Evolutionary conservation across 2,797 vertebrate species (phyloP).

Genomic region (Huso huso): DNA sequence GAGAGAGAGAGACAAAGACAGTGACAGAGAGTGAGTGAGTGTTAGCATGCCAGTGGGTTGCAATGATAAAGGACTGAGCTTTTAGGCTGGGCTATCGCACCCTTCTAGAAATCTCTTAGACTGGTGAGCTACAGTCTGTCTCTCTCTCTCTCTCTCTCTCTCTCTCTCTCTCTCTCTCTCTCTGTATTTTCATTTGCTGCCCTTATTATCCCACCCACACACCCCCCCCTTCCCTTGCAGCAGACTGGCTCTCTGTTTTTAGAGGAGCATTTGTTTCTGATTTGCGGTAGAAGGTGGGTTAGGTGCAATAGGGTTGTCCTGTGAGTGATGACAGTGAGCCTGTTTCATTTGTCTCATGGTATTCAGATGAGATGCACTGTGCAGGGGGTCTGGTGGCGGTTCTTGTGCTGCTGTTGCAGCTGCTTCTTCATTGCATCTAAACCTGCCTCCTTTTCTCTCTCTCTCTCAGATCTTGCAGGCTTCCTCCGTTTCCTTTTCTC

Average conservation of each 20-base stretch:
- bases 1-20: too few relatives aligned
- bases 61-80: too few relatives aligned
- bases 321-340: slow-evolving; percentile 10
- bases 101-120: too few relatives aligned
- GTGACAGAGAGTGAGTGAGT: too few relatives aligned
- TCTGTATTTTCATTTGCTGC: too few relatives aligned
- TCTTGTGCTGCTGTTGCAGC: neutral
- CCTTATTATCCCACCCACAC: neutral
- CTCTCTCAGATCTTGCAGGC: neutral
- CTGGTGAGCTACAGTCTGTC: slow-evolving; percentile 3
- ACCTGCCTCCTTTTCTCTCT: neutral
- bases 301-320: neutral
- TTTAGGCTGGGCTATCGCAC: too few relatives aligned
- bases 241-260: slow-evolving; percentile 10
- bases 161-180: slow-evolving; percentile 8
- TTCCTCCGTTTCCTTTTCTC: slow-evolving; percentile 1
- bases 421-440: neutral
- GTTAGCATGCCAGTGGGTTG: too few relatives aligned
- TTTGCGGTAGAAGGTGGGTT: neutral
- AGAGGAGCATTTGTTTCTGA: neutral
- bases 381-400: neutral
- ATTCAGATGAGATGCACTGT: neutral
- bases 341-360: too few relatives aligned
- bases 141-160: slow-evolving; percentile 6
- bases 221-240: slow-evolving; percentile 17